Evolutionary conservation across 2,888 invertebrate species (phyloP).

Genomic region (Parelbella ahira): DNA sequence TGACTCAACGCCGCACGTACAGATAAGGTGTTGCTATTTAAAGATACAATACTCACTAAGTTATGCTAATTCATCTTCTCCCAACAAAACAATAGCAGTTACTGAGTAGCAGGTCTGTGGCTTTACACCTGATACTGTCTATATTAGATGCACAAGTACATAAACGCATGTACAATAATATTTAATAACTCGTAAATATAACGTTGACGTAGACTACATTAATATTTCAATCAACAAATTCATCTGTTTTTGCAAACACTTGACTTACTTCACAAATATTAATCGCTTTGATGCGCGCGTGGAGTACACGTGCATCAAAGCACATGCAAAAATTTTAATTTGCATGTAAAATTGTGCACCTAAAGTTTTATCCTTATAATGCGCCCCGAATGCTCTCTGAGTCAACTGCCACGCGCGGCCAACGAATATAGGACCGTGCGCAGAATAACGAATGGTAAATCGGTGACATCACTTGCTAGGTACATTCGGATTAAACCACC

Average conservation of each 20-base stretch:
- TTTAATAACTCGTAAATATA: too few species aligned
- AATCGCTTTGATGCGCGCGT: too few species aligned
- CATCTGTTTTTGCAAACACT: too few species aligned
- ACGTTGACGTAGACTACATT: too few species aligned
- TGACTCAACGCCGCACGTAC: conserved; percentile 11
- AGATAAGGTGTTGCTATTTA: conserved; percentile 10
- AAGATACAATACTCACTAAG: conserved; percentile 1
- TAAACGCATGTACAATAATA: too few species aligned
- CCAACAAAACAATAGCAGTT: neutral
- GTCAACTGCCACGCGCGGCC: conserved; percentile 55
- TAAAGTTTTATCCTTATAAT: conserved; percentile 25
- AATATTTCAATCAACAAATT: too few species aligned
- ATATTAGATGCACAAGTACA: too few species aligned
- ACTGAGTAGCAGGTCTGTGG: too few species aligned
- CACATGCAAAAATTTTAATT: conserved; percentile 19
- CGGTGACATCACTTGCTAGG: conserved; percentile 54
- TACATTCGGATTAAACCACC: conserved; percentile 44
- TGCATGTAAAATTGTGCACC: conserved; percentile 16
- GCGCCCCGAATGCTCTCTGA: conserved; percentile 37
- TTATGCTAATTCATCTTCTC: neutral
- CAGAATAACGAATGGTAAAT: conserved; percentile 73
- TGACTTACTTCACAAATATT: conserved; percentile 2
- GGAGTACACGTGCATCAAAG: conserved; percentile 3
- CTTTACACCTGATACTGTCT: too few species aligned
- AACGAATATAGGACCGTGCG: conserved; percentile 49